Conservation (phyloP, 2,113 vertebrate species). For the Nyctereutes procyonoides region DNA sequence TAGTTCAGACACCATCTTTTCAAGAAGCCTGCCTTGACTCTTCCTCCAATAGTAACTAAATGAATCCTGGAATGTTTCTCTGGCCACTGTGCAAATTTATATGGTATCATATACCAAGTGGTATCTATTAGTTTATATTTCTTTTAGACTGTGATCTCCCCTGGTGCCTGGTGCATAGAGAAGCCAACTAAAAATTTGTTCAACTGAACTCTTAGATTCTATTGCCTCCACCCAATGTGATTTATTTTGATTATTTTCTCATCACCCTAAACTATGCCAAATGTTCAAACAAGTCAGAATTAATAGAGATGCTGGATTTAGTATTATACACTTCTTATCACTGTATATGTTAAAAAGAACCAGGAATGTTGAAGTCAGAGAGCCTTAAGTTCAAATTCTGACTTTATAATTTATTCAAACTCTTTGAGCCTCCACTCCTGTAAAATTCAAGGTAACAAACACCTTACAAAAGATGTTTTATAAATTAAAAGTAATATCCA, state of each 20-base stretch:
- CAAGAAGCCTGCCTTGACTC: neutral
- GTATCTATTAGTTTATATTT: neutral
- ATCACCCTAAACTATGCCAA: neutral
- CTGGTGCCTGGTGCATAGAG: neutral
- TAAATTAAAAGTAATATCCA: neutral
- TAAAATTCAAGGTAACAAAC: neutral
- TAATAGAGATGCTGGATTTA: neutral
- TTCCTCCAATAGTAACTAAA: neutral
- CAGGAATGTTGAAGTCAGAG: neutral
- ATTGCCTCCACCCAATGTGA: neutral
- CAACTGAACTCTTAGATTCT: neutral
- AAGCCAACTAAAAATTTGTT: neutral
- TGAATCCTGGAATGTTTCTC: neutral
- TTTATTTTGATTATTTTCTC: neutral
- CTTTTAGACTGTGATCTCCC: neutral
- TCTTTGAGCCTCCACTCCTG: neutral
- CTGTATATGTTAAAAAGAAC: neutral
- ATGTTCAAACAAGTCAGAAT: neutral
- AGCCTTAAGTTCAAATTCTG: neutral
- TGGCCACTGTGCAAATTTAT: neutral
- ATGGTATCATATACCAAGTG: neutral
- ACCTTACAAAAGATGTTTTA: neutral
- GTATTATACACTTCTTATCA: neutral
- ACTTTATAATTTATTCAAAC: neutral
- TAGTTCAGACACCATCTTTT: neutral